Evolutionary conservation across 2,888 invertebrate species (phyloP).

Genomic region (Troides aeacus): DNA sequence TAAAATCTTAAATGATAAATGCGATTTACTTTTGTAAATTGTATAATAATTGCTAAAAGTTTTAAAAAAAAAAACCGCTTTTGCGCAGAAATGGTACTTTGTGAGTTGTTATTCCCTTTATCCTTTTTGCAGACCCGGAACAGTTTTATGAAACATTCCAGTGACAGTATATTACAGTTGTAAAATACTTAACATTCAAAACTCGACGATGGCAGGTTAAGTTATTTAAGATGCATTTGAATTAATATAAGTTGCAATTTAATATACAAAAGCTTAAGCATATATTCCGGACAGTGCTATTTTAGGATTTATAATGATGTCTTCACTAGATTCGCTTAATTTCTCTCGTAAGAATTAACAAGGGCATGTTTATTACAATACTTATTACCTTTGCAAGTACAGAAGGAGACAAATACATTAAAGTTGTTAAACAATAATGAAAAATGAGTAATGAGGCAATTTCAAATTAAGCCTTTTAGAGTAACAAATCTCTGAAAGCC

Average conservation of each 20-base stretch:
- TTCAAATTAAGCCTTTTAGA: too few species aligned
- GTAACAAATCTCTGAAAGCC: too few species aligned
- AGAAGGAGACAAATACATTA: too few species aligned
- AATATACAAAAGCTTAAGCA: constrained; percentile 6
- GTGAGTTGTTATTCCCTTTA: neutral
- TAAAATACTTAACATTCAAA: constrained; percentile 17
- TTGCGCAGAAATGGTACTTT: neutral
- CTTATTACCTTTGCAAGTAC: too few species aligned
- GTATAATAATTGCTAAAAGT: neutral
- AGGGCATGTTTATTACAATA: too few species aligned
- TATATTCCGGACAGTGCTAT: constrained; percentile 5
- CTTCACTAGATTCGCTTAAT: constrained; percentile 6
- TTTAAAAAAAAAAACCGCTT: neutral
- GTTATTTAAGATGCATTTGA: neutral
- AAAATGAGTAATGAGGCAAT: too few species aligned
- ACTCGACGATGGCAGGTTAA: constrained; percentile 2
- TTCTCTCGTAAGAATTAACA: neutral
- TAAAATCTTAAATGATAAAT: neutral
- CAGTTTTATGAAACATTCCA: constrained; percentile 13
- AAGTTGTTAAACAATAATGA: too few species aligned
- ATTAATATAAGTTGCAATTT: constrained; percentile 1
- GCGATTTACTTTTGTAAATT: neutral
- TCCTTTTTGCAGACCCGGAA: constrained; percentile 1
- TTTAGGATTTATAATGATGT: constrained; percentile 1
- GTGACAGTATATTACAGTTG: constrained; percentile 13